These are phyloP conservation scores for Alethe castanea DNA, from an alignment of 2,113 vertebrate species.

Conservation along the genomic window DNA sequence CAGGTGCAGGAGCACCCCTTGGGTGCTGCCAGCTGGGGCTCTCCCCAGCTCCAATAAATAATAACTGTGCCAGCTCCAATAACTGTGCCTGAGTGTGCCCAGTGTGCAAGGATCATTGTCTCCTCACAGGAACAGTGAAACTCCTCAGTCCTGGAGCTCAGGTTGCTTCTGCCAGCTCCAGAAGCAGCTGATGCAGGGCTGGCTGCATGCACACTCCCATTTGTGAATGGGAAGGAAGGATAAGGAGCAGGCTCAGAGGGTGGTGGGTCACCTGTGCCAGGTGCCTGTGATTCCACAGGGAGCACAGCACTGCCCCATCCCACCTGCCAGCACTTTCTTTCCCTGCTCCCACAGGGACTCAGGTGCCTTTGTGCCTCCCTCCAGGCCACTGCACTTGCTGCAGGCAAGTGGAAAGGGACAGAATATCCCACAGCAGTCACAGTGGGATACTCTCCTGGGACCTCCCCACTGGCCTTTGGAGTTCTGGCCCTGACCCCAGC, in stretches of 20 bases:
- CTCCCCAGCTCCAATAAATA: too few relatives aligned
- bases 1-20: background rate
- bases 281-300: background rate
- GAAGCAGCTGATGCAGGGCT: background rate
- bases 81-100: background rate
- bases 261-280: background rate
- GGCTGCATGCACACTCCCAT: fast-evolving
- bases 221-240: background rate
- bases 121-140: fast-evolving
- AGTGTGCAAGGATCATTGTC: fast-evolving
- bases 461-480: background rate
- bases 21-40: fast-evolving
- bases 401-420: background rate
- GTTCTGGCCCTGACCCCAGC: background rate
- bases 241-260: background rate
- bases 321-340: background rate
- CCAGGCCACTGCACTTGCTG: background rate
- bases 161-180: background rate
- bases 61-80: background rate
- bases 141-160: background rate
- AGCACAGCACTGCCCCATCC: background rate
- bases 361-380: fast-evolving
- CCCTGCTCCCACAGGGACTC: fast-evolving
- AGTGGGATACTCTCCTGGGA: background rate
- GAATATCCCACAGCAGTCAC: fast-evolving